Evolutionary conservation across 2,797 vertebrate genomes (phyloP), one percentile per base, ranked within the genome.

Genomic region (Premnoplex brunnescens): DNA sequence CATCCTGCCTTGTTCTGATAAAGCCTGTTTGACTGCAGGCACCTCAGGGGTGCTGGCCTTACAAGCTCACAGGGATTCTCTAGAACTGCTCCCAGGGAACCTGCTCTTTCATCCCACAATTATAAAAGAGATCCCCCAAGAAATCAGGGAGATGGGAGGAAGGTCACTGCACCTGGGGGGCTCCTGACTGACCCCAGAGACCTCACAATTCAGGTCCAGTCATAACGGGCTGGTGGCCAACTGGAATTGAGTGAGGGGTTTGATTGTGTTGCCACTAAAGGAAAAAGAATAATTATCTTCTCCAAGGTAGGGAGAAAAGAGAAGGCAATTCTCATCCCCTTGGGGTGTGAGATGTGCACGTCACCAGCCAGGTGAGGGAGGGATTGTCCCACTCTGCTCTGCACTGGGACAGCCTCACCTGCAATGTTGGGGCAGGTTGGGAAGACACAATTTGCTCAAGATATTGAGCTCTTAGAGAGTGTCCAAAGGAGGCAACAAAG

Each of bases 121-220:
- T 18, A 7, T 10, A 32, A 41, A 58, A 69, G 41, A 43, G 27
- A 62, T 46, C 15, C 3, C 32, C 3, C 5, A 0, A 6, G 37
- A 51, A 44, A 30, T 22, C 10, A 36, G 26, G 43, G 58, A 49
- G 26, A 30, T 72, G 46, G 43, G 22, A 62, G 36, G 49, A 34
- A 88, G 39, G 14, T 41, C 6, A 4, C 12, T 34, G 20, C 27
- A 16, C 6, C 9, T 41, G 16, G 5, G 24, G 34, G 5, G 23
- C 15, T 68, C 14, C 49, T 75, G 54, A 7, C 34, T 60, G 34
- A 49, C 76, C 36, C 34, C 58, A 10, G 22, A 83, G 37, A 84
- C 21, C 11, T 37, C 4, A 3, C n/a, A 34, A 3, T 28, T 63
- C 2, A 1, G 36, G 17, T 39, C 1, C 36, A 20, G 1, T 32